phyloP scores from a whole-genome alignment of 2,113 vertebrate species.

The Ancistrus triradiatus region DNA sequence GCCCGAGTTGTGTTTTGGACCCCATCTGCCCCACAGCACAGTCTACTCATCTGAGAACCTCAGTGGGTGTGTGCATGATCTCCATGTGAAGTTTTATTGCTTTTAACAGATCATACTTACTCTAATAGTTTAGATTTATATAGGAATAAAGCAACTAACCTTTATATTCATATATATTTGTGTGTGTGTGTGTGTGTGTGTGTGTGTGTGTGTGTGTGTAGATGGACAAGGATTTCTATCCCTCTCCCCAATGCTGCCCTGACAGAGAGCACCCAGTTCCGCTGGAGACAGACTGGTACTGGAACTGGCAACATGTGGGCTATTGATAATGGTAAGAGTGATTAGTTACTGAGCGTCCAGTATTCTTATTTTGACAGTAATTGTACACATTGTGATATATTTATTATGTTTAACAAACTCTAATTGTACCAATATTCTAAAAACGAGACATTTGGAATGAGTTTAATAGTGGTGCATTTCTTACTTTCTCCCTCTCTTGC shows the following conservation, averaged over 20 bases:
- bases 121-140: no score
- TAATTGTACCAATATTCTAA: no score
- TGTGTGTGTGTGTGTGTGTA: constrained; percentile 63
- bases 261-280: constrained; percentile 84
- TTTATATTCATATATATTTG: not conserved
- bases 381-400: no score
- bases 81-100: not conserved
- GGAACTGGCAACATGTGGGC: constrained; percentile 93
- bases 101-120: no score
- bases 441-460: no score
- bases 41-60: constrained; percentile 95
- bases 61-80: constrained; percentile 76
- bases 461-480: no score
- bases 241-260: constrained; percentile 90
- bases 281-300: constrained; percentile 87
- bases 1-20: constrained; percentile 87
- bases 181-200: not conserved
- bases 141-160: no score
- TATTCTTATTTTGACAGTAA: no score
- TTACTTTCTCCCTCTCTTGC: no score
- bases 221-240: constrained; percentile 93
- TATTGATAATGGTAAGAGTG: constrained; percentile 85
- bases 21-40: constrained; percentile 92
- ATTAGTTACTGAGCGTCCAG: no score
- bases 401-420: no score